Base-by-base conservation (phyloP, 2,888 invertebrate genomes). In the Pachycephus smyrnensis region DNA sequence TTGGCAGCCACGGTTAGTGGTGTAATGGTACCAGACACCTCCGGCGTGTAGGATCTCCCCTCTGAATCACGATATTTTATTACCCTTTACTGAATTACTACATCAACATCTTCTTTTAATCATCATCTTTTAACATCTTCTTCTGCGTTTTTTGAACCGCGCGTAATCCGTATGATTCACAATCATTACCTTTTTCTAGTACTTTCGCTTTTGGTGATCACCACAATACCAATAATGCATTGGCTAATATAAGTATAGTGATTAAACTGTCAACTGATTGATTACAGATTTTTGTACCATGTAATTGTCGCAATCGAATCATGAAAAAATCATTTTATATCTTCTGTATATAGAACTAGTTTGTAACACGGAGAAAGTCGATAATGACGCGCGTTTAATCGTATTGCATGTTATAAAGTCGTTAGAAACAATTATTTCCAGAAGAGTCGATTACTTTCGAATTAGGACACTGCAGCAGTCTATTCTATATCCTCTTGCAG, bases 21-120 rank as follows among this genome's bases (percentile, higher is more conserved):
- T 75, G 73, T 78, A 75, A 78, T 82, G 75, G 79, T 82, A 82
- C 81, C 80, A 74, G 77, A 78, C 78, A 78, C 78, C 78, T 78
- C 71, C 31, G 12, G 71, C 71, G 71, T 55, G 23, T 6, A 9
- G 55, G 23, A 9, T 55, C 55, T 55, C 0, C 55, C 55, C 55
- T 55, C 23, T 23, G 6, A 55, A 55, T 71, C 71, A 71, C 71
- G 71, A 31, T 71, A 31, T 71, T 32, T 71, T 32, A 71, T 71
- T 55, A 23, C 0, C 55, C 55, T 55, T 23, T 55, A 55, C 55
- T 55, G 23, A 55, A 23, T 55, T 55, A 55, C 55, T 23, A 55
- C 23, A 55, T 55, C 15, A 40, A 15, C 15, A 40, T 15, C 15
- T 15, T 40, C 40, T 40, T 15, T 15, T 40, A 40, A n/a, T n/a